A percentile compares a stretch with the other conserved stretches of the same genome.
Evolutionary conservation across 2,888 invertebrate species (phyloP).

Genomic region (Drosophila mimica): DNA sequence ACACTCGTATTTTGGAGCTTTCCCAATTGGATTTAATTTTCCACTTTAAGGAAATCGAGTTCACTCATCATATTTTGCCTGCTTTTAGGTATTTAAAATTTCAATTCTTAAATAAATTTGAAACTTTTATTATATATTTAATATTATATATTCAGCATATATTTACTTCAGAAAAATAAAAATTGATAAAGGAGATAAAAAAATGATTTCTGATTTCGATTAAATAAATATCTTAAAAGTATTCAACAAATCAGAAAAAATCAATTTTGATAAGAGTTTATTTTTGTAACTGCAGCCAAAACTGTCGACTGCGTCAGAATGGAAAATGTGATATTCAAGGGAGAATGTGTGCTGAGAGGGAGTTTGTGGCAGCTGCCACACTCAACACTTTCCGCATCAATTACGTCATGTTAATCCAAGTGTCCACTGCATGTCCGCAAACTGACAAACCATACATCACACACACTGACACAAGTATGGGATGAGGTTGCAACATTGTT

Average conservation of each 20-base stretch:
- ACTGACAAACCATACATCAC: slow-evolving; percentile 84
- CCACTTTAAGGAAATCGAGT: not conserved
- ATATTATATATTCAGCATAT: not conserved
- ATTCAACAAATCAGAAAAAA: slow-evolving; percentile 20
- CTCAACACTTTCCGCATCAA: slow-evolving; percentile 82
- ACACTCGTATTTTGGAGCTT: slow-evolving; percentile 3
- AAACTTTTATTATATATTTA: not conserved
- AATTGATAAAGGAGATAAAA: not conserved
- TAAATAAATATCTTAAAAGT: not conserved
- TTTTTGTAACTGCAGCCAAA: not conserved
- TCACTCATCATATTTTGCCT: not conserved
- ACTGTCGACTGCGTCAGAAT: slow-evolving; percentile 4
- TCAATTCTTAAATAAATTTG: too few species aligned
- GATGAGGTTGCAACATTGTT: slow-evolving; percentile 55
- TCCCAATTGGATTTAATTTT: not conserved
- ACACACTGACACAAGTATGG: slow-evolving; percentile 46
- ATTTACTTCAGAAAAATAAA: not conserved
- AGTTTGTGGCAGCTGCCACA: slow-evolving; percentile 70
- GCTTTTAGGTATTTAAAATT: too few species aligned
- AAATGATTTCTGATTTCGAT: not conserved
- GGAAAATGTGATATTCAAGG: not conserved
- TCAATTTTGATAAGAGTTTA: slow-evolving; percentile 63
- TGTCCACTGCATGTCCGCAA: slow-evolving; percentile 84
- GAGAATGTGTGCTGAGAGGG: not conserved
- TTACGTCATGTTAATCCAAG: slow-evolving; percentile 81